Base-by-base conservation (phyloP, 2,797 vertebrate genomes). In the Clarias platycephalus region DNA sequence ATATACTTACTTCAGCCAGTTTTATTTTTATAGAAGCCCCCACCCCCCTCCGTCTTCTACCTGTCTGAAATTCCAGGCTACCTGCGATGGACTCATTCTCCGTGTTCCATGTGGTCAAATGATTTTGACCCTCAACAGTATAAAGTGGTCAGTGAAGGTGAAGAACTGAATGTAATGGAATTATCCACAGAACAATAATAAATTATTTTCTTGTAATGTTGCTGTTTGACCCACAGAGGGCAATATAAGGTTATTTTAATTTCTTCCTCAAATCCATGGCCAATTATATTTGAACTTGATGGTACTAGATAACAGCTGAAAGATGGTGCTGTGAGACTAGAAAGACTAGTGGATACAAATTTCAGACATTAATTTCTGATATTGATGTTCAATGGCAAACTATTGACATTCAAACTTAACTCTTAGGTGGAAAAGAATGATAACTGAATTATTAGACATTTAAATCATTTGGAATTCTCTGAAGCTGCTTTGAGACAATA, bases 221-320 rank as follows among this genome's bases (percentile, higher is more conserved):
- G 16, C 18, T 37, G n/a, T 84, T 68, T 2, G 9, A 49, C 87
- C 83, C 16, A 82, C 74, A 91, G 91, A 84, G 88, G 89, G 90
- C 85, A 53, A 67, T 89, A 83, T 88, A 83, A 63, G 70, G 58
- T 82, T 55, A 85, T 78, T 80, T 88, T 87, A 3, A 13, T 66
- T 55, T 64, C 13, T 64, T 57, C 15, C 34, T 0, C 31, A n/a
- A 60, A 24, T 15, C 31, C 55, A 24, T 10, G 1, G 28, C 15
- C 20, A 34, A 24, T 34, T 58, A 40, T 67, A 75, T 75, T 40
- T 16, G 12, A 28, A 28, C 31, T 49, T 77, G 13, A 60, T 20
- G 7, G 15, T 82, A 34, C 26, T 49, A 20, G 16, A 57, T 64
- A 49, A 67, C 53, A 68, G 63, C n/a, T 81, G 0, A 53, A 62